These are phyloP conservation scores for Sigmodon hispidus DNA, from an alignment of 2,113 vertebrate species.

Conservation along the genomic window DNA sequence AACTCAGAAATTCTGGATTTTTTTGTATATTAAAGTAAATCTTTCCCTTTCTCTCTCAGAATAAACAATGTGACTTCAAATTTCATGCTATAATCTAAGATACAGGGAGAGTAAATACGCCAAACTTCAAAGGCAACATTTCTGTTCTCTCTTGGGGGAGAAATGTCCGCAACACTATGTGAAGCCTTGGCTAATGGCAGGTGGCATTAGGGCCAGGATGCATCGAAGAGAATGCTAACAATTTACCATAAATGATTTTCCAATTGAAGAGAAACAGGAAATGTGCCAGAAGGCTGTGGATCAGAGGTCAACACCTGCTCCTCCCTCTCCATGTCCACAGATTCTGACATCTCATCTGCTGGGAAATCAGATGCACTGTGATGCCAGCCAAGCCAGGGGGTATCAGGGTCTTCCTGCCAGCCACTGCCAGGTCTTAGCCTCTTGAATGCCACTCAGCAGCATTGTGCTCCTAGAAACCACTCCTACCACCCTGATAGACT, in stretches of 20 bases:
- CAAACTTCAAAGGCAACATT: constrained; percentile 19
- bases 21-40: not conserved
- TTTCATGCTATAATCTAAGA: constrained; percentile 2
- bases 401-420: constrained; percentile 51
- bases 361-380: constrained; percentile 64
- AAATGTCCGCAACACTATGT: not conserved
- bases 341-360: constrained; percentile 62
- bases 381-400: constrained; percentile 58
- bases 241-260: constrained; percentile 71
- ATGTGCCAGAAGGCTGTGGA: constrained; percentile 71
- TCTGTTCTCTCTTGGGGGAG: not conserved
- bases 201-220: constrained; percentile 50
- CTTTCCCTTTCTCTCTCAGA: not conserved
- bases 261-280: constrained; percentile 66
- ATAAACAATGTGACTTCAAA: not conserved
- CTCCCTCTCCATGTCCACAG: constrained; percentile 47
- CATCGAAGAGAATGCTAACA: constrained; percentile 51
- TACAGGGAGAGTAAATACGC: not conserved
- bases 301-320: constrained; percentile 79
- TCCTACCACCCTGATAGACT: not conserved
- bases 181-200: constrained; percentile 56
- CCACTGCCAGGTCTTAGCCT: constrained; percentile 46
- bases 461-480: constrained; percentile 10
- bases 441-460: constrained; percentile 48
- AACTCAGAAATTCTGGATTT: not conserved